Evolutionary conservation across 2,888 invertebrate species (phyloP).

Genomic region (Lycocerus yunnanus): DNA sequence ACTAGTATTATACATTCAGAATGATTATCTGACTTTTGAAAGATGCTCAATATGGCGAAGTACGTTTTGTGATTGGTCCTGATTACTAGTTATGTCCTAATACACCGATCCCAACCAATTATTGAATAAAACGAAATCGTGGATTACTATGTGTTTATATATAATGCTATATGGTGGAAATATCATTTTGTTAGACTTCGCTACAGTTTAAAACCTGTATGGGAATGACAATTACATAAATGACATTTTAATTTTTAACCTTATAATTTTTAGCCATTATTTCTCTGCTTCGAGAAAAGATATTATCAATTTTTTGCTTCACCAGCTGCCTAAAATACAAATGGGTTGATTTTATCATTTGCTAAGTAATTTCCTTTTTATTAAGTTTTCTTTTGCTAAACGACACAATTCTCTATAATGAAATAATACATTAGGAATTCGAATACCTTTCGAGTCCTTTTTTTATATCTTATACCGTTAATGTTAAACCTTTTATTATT

Average conservation of each 20-base stretch:
- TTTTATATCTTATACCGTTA: background rate
- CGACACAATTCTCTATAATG: background rate
- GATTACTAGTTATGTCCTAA: slow-evolving; percentile 34
- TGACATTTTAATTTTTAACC: slow-evolving; percentile 51
- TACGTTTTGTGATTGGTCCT: slow-evolving; percentile 37
- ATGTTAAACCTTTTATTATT: background rate
- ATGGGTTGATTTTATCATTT: slow-evolving; percentile 25
- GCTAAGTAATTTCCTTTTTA: slow-evolving; percentile 1
- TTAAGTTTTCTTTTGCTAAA: slow-evolving; percentile 1
- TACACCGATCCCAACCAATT: slow-evolving; percentile 49
- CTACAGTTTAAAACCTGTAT: slow-evolving; percentile 38
- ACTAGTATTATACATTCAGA: slow-evolving; percentile 53
- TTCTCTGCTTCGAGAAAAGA: slow-evolving; percentile 23
- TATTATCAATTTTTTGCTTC: slow-evolving; percentile 18
- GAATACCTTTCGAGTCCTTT: background rate
- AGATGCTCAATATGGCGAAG: slow-evolving; percentile 37
- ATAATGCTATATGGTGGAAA: slow-evolving; percentile 52
- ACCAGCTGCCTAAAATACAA: slow-evolving; percentile 24
- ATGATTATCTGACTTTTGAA: slow-evolving; percentile 39
- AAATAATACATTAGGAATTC: background rate
- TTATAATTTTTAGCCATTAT: slow-evolving; percentile 43
- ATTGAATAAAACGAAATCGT: slow-evolving; percentile 51
- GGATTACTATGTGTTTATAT: slow-evolving; percentile 46
- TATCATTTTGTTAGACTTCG: slow-evolving; percentile 49
- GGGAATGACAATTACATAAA: slow-evolving; percentile 47